Evolutionary conservation across 1,140 invertebrate genomes (phyloP).

Genomic region (Episyrphus balteatus): DNA sequence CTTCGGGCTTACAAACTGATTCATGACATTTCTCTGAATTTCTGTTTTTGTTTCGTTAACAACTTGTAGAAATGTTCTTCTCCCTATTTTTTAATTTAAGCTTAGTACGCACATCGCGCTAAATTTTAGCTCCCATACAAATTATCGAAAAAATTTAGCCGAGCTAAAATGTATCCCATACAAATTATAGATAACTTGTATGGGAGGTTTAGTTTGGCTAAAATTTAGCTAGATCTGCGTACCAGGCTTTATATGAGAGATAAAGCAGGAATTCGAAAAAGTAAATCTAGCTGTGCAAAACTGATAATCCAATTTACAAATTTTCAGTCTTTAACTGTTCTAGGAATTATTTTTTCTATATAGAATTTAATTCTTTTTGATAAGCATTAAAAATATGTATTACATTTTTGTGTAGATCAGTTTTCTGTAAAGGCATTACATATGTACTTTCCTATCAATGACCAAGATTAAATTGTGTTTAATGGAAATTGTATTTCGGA

Average conservation of each 20-base stretch:
- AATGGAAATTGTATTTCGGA: neutral
- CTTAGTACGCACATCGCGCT: too few species aligned
- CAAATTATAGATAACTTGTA: too few species aligned
- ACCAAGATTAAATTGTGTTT: neutral
- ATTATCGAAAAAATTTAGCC: too few species aligned
- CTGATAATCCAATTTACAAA: neutral
- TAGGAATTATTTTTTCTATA: neutral
- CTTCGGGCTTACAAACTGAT: too few species aligned
- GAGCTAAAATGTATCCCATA: too few species aligned
- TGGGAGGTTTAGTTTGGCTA: too few species aligned
- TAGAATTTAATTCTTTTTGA: neutral
- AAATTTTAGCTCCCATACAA: too few species aligned
- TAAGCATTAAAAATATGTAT: neutral
- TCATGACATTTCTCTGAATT: slow-evolving; percentile 9
- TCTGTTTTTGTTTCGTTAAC: slow-evolving; percentile 6
- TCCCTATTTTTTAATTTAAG: slow-evolving; percentile 14
- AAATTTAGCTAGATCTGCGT: too few species aligned
- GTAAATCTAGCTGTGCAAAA: too few species aligned
- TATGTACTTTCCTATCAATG: too few species aligned
- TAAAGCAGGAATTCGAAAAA: slow-evolving; percentile 10
- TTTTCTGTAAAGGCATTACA: neutral
- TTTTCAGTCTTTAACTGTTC: neutral
- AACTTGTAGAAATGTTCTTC: slow-evolving; percentile 8
- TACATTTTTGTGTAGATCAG: neutral
- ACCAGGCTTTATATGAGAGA: too few species aligned